phyloP scores from a whole-genome alignment of 2,888 invertebrate species.

The Cryptus armator region DNA sequence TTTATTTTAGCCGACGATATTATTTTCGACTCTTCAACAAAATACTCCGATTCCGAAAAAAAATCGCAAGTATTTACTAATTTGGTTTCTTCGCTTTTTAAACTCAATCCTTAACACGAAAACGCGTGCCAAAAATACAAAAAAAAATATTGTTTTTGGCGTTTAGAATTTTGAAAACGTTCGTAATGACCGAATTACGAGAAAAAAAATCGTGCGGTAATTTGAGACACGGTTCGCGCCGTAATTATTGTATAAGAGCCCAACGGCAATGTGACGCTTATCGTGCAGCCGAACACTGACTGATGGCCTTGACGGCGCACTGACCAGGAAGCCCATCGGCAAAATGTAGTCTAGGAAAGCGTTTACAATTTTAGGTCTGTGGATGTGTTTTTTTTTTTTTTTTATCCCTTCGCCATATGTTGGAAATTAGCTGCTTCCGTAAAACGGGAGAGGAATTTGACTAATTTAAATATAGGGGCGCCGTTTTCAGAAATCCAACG shows the following conservation, averaged over 20 bases:
- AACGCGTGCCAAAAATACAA: no score
- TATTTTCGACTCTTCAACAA: no score
- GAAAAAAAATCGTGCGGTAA: background rate
- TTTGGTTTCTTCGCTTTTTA: no score
- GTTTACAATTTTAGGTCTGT: constrained; percentile 7
- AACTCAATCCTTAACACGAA: no score
- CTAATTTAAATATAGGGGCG: constrained; percentile 72
- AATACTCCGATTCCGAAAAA: no score
- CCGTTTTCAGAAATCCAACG: constrained; percentile 55
- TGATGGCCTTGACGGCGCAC: constrained; percentile 51
- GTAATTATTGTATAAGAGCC: background rate
- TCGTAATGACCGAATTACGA: no score
- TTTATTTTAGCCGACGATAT: no score
- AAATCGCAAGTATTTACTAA: no score
- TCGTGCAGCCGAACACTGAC: constrained; percentile 16
- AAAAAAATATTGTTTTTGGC: no score
- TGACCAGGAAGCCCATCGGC: constrained; percentile 74
- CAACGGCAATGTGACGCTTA: background rate
- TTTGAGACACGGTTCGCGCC: background rate
- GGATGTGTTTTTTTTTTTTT: constrained; percentile 53
- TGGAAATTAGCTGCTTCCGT: constrained; percentile 78
- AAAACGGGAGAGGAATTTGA: constrained; percentile 70
- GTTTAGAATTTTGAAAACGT: no score
- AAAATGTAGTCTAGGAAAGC: constrained; percentile 22
- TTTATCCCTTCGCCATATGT: constrained; percentile 75